Evolutionary conservation across 2,113 vertebrate species (phyloP), one percentile per base, ranked within the genome.

Genomic region (Gambusia affinis): DNA sequence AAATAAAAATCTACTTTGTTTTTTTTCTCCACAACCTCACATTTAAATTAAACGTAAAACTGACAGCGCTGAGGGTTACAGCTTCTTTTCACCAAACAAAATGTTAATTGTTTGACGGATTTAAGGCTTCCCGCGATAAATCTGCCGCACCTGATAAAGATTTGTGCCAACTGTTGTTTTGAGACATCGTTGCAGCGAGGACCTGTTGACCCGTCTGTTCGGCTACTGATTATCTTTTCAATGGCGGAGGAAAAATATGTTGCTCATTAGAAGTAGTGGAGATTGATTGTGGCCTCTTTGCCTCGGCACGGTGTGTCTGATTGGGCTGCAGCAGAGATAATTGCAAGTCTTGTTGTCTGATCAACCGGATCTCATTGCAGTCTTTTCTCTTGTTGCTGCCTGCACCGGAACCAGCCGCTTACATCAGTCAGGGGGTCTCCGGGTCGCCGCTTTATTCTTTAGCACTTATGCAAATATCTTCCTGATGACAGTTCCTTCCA

Each of bases 151-250:
- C 75, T 77, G 85, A 85, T 85, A 12, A 37, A 75, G 80, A 88
- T 82, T 82, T 61, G 60, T 76, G 64, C 85, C 85, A 76, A 87
- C 79, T 88, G 86, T 88, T 84, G 86, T 89, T 84, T 85, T 22
- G 0, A 64, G 70, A 30, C 78, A 70, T 85, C 70, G 69, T 86
- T 35, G 54, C 3, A 69, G 75, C 64, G 67, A 42, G 28, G 87
- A 90, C 88, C 89, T 83, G 87, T 76, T 90, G 88, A 91, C 91
- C 88, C 85, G 12, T 76, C 71, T 63, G 81, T 79, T 86, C 85
- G 72, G 85, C 80, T 73, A 68, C 86, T 88, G 91, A 92, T 92
- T 90, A 91, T 86, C 87, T 90, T 88, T 88, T 87, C 87, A 22
- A 79, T 70, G 71, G 82, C 82, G 64, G 78, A 57, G 85, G 70